Evolutionary conservation across 2,797 vertebrate species (phyloP).

Genomic region (Calcarius lapponicus): DNA sequence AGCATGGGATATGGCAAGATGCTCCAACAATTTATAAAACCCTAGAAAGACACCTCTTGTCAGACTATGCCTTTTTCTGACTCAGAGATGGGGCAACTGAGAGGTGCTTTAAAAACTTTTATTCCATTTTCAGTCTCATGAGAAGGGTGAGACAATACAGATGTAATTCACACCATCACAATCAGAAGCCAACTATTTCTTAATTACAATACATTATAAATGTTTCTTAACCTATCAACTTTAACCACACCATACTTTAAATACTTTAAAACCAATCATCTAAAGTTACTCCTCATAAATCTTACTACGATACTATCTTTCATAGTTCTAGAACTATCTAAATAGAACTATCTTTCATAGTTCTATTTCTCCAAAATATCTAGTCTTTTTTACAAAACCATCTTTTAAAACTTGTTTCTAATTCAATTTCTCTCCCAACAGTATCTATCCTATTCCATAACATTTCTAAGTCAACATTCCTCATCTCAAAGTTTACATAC

Average conservation of each 20-base stretch:
- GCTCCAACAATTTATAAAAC: not conserved
- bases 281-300: not conserved
- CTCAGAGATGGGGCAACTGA: not conserved
- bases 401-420: not conserved
- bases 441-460: not conserved
- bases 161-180: not conserved
- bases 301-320: not conserved
- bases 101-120: not conserved
- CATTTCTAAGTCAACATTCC: not conserved
- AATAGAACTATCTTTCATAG: not conserved
- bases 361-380: not conserved
- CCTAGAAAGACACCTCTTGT: not conserved
- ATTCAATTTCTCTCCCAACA: not conserved
- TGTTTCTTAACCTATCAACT: not conserved
- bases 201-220: not conserved
- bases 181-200: not conserved
- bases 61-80: not conserved
- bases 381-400: not conserved
- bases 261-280: not conserved
- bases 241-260: not conserved
- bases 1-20: not conserved
- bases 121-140: not conserved
- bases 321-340: not conserved
- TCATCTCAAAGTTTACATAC: not conserved
- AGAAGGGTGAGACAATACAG: not conserved